Evolutionary conservation across 1,140 invertebrate genomes (phyloP), one percentile per base, ranked within the genome.

Genomic region (Batillaria attramentaria): DNA sequence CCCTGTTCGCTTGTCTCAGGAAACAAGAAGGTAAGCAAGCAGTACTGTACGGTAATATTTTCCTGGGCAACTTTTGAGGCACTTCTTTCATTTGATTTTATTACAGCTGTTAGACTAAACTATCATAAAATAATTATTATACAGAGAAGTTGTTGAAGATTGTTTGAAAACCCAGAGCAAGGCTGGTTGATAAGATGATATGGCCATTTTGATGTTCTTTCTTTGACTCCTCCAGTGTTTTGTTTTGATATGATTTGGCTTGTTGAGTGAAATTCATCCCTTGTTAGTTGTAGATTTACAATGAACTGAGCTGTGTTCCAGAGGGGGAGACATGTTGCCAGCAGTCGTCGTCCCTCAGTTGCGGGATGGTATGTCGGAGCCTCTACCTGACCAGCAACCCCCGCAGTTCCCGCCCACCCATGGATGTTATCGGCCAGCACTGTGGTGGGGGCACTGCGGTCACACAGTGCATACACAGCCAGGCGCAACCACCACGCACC

Each of bases 21-120:
- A 83, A 80, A 70, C 81, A 86, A 76, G 78, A 82, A 82, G 85
- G 85, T 84, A 72, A 76, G 79, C n/a, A n/a, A n/a, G n/a, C n/a
- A n/a, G n/a, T n/a, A n/a, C n/a, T n/a, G n/a, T n/a, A n/a, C n/a
- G n/a, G n/a, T n/a, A n/a, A n/a, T n/a, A n/a, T n/a, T n/a, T n/a
- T n/a, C n/a, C n/a, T n/a, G n/a, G n/a, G n/a, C n/a, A n/a, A n/a
- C n/a, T n/a, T n/a, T n/a, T n/a, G n/a, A n/a, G n/a, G n/a, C n/a
- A n/a, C n/a, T n/a, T n/a, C n/a, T n/a, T n/a, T n/a, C n/a, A n/a
- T n/a, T n/a, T n/a, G n/a, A n/a, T n/a, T n/a, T n/a, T n/a, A n/a
- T n/a, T n/a, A n/a, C n/a, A n/a, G n/a, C n/a, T n/a, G n/a, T n/a
- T n/a, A n/a, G n/a, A n/a, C n/a, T n/a, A n/a, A n/a, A n/a, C n/a